A percentile compares a stretch with the other conserved stretches of the same genome.
Evolutionary conservation across 1,140 invertebrate species (phyloP).

Genomic region (Trypoxylus dichotomus): DNA sequence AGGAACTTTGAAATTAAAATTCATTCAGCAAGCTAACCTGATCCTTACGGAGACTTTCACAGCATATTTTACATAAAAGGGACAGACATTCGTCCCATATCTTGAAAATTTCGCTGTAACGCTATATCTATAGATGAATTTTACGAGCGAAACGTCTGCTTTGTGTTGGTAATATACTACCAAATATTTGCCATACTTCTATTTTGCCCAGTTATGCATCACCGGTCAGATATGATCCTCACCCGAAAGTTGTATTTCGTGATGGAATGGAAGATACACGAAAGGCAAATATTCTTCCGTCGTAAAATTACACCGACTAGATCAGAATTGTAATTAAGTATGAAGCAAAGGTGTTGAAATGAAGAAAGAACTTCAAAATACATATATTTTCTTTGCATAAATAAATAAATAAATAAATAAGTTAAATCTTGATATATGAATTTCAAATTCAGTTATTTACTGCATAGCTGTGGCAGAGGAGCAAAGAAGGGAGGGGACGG

Average conservation of each 20-base stretch:
- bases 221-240: neutral
- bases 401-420: too few species aligned
- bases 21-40: neutral
- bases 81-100: neutral
- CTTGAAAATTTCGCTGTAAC: neutral
- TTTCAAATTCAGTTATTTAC: too few species aligned
- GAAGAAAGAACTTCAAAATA: too few species aligned
- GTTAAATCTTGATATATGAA: too few species aligned
- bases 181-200: neutral
- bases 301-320: neutral
- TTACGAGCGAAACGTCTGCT: neutral
- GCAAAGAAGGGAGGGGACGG: too few species aligned
- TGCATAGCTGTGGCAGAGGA: too few species aligned
- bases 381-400: too few species aligned
- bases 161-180: neutral
- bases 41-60: neutral
- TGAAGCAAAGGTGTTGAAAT: neutral
- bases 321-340: neutral
- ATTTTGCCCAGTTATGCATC: too few species aligned
- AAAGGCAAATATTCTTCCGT: neutral
- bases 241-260: neutral
- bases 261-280: neutral
- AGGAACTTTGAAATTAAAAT: neutral
- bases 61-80: neutral
- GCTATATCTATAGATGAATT: neutral